Percentiles rank a stretch among this genome's conserved stretches.
Evolutionary conservation across 2,888 invertebrate species (phyloP).

Genomic region (Pherbina coryleti): DNA sequence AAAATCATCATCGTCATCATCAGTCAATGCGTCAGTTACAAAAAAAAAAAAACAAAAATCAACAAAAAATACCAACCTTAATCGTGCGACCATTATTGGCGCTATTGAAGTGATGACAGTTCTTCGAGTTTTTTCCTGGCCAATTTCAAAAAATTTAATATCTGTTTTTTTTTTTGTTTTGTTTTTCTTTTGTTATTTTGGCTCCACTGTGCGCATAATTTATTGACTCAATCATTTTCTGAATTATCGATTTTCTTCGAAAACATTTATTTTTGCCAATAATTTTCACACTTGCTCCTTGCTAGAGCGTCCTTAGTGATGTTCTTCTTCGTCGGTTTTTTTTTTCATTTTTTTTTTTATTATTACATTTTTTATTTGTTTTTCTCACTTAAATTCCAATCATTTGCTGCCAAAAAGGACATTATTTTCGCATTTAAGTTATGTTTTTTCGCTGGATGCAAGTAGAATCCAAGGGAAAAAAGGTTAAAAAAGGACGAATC

Average conservation of each 20-base stretch:
- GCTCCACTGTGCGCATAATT: not conserved
- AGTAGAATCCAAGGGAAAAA: not conserved
- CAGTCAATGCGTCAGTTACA: no score
- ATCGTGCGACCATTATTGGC: no score
- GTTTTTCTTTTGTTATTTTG: not conserved
- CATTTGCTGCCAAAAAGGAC: constrained; percentile 44
- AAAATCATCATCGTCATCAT: no score
- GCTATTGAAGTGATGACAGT: not conserved
- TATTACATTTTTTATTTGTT: not conserved
- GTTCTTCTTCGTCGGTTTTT: not conserved
- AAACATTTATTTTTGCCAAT: not conserved
- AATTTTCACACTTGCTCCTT: not conserved
- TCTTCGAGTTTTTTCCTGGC: not conserved
- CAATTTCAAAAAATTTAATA: no score
- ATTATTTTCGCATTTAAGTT: constrained; percentile 46
- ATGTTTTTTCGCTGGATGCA: not conserved
- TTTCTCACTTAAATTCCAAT: constrained; percentile 43
- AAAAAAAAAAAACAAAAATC: no score
- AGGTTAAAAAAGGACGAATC: constrained; percentile 3
- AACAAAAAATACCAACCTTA: no score
- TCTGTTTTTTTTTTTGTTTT: not conserved
- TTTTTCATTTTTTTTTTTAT: not conserved
- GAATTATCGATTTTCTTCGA: not conserved
- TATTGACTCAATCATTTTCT: not conserved
- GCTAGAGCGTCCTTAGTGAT: not conserved